Conservation (phyloP, 2,797 vertebrate genomes). For the Neomorphus geoffroyi region DNA sequence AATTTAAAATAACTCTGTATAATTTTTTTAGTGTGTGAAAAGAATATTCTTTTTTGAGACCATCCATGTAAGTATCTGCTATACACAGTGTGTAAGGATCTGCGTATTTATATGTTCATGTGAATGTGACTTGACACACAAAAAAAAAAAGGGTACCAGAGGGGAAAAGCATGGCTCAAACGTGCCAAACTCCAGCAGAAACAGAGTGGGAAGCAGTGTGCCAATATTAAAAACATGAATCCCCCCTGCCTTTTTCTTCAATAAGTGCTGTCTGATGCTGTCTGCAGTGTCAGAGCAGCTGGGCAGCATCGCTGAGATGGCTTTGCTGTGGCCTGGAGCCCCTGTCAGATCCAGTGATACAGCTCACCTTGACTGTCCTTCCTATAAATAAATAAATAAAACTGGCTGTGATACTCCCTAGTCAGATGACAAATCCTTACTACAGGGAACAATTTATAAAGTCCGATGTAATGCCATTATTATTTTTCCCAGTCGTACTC, state of each 20-base stretch:
- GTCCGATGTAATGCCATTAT: not conserved
- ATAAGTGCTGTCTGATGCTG: not conserved
- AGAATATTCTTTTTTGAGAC: constrained; percentile 69
- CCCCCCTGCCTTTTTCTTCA: not conserved
- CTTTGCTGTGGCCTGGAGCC: not conserved
- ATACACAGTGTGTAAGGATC: constrained; percentile 52
- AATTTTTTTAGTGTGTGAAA: constrained; percentile 76
- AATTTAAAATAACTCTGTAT: constrained; percentile 78
- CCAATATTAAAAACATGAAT: not conserved
- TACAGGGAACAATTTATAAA: constrained; percentile 31
- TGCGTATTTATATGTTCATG: constrained; percentile 32
- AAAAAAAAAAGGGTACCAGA: constrained; percentile 52
- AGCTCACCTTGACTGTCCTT: constrained; percentile 61
- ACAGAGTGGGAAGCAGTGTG: constrained; percentile 22
- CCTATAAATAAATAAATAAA: constrained; percentile 52
- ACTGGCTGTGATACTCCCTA: not conserved
- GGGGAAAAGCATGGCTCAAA: constrained; percentile 12
- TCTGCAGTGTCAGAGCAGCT: not conserved
- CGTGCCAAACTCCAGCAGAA: constrained; percentile 21
- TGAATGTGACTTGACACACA: constrained; percentile 41
- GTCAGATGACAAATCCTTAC: constrained; percentile 57
- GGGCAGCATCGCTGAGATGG: not conserved
- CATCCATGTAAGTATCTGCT: constrained; percentile 67
- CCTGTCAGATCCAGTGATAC: not conserved
- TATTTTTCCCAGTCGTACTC: not conserved